A percentile compares a stretch with the other conserved stretches of the same genome.
Conservation (phyloP, 2,113 vertebrate species). For the Larimichthys crocea region DNA sequence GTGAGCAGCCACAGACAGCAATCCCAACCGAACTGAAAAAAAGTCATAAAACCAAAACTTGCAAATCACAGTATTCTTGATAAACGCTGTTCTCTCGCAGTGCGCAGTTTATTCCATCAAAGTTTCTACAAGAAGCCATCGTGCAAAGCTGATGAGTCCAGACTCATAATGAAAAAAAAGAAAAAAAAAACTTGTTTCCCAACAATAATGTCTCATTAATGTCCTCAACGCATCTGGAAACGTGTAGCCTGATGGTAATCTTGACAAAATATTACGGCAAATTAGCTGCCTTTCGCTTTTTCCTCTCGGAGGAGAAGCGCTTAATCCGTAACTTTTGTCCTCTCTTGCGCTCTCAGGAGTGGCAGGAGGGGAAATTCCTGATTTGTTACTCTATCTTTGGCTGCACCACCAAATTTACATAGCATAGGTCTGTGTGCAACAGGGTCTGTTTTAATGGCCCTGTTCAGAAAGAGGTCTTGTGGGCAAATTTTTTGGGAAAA, state of each 20-base stretch:
- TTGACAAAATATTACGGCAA: conserved; percentile 14
- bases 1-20: conserved; percentile 36
- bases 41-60: conserved; percentile 61
- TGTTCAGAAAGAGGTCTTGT: neutral
- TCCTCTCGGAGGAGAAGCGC: conserved; percentile 53
- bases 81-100: conserved; percentile 13
- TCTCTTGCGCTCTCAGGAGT: conserved; percentile 79
- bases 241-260: neutral
- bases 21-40: conserved; percentile 46
- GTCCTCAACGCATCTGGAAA: conserved; percentile 11
- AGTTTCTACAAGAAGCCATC: conserved; percentile 21
- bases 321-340: conserved; percentile 66
- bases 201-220: neutral
- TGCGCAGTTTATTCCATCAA: conserved; percentile 52
- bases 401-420: conserved; percentile 78
- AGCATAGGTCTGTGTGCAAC: conserved; percentile 51
- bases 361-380: conserved; percentile 85
- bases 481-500: neutral
- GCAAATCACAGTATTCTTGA: conserved; percentile 41
- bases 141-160: conserved; percentile 20
- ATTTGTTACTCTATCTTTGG: conserved; percentile 85
- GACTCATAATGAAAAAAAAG: conserved; percentile 35
- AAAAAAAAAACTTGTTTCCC: neutral
- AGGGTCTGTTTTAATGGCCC: conserved; percentile 7
- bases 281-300: conserved; percentile 38